Evolutionary conservation across 2,888 invertebrate genomes (phyloP), one percentile per base, ranked within the genome.

Genomic region (Epistrophe grossulariae): DNA sequence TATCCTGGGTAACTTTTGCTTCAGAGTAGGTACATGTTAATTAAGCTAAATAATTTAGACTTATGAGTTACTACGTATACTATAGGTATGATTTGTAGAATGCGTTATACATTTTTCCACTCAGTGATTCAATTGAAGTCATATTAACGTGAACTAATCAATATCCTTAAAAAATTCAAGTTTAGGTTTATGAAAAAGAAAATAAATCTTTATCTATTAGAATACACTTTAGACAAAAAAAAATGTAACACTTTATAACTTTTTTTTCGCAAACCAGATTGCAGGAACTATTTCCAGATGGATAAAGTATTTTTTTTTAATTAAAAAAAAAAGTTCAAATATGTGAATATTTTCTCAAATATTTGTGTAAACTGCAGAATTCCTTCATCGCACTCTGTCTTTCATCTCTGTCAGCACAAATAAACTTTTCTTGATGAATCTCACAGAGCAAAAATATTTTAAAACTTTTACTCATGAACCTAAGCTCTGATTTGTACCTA

Each of bases 331-430:
- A 24, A 40, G 24, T 62, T 28, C 66, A 66, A 66, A 66, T 24
- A 48, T 66, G 45, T 66, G 48, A 66, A 66, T 48, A 17, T 66
- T 66, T 11, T 66, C 17, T 17, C 11, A 66, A 66, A 66, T 66
- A 48, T 66, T 66, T 66, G 31, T 31, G 17, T 43, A 17, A 59
- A 57, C 11, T 59, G 40, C 24, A 43, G n/a, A 55, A 55, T 55
- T 55, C 55, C 8, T 55, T 15, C 24, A 52, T 0, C 9, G 55
- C 28, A 11, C 17, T 6, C 2, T 62, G 62, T 24, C 43, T 66
- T 48, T 70, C 70, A 55, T 70, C 50, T 70, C 70, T 55, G 50
- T 70, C 55, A 70, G 70, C 68, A 68, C 35, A 68, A 70, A 70
- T 35, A 70, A 55, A 70, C 70, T 55, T 70, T 70, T 70, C 55